These are phyloP conservation scores for Eupithecia pulchellata DNA, from an alignment of 2,888 invertebrate species.

Conservation along the genomic window DNA sequence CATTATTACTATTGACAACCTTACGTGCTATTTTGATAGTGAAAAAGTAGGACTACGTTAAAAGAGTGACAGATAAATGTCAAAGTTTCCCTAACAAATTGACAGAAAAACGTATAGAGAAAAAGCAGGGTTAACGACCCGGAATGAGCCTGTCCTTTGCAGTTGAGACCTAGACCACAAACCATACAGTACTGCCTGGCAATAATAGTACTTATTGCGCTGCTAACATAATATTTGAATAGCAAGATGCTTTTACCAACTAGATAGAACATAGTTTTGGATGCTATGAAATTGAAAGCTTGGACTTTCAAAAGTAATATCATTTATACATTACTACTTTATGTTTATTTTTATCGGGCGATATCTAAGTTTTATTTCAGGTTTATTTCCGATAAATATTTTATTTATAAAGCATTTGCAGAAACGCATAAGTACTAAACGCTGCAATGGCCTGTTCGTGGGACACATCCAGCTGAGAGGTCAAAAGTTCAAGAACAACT, in stretches of 20 bases:
- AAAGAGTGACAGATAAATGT: neutral
- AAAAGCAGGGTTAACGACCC: conserved; percentile 44
- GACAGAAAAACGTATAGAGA: conserved; percentile 33
- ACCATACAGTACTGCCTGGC: conserved; percentile 18
- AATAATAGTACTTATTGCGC: conserved; percentile 34
- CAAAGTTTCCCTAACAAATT: conserved; percentile 28
- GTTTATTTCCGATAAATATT: neutral
- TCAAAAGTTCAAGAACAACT: conserved; percentile 23
- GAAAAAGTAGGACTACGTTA: neutral
- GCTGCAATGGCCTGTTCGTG: neutral
- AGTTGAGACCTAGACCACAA: conserved; percentile 35
- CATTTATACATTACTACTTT: no score
- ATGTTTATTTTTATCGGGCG: neutral
- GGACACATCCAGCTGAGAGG: conserved; percentile 12
- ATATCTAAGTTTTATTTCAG: neutral
- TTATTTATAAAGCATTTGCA: neutral
- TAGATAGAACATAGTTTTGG: neutral
- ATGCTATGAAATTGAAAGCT: neutral
- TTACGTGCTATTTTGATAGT: neutral
- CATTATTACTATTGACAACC: neutral
- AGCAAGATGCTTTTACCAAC: conserved; percentile 15
- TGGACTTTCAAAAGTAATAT: no score
- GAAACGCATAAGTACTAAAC: neutral
- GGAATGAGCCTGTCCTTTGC: conserved; percentile 44
- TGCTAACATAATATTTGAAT: conserved; percentile 34